Base-by-base conservation (phyloP, 2,113 vertebrate species). In the Calypte anna region DNA sequence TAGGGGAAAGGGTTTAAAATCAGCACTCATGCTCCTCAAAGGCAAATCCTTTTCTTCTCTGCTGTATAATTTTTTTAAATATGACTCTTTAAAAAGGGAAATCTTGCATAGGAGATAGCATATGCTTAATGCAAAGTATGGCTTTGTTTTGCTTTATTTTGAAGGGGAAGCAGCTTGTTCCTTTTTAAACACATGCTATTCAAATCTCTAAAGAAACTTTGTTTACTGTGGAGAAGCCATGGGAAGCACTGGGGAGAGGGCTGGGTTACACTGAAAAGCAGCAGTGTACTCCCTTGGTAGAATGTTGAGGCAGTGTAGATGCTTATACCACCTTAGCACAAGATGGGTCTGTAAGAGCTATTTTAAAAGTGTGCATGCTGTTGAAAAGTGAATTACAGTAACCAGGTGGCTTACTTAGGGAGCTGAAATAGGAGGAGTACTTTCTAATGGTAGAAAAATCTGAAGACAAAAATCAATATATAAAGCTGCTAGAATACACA, bases 321-420 rank as follows among this genome's bases (percentile, higher is more conserved):
- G 38, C 50, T 68, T 23, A 1, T 13, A 11, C 38, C 4, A 0
- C 0, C 1, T 11, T n/a, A 10, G 12, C 0, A 0, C 30, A 7
- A 7, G 14, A 20, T 6, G 4, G 28, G 23, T 51, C 4, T 23
- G 40, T 7, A 50, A 50, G 31, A 51, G 4, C 2, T 7, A 31
- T 74, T 59, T 38, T 28, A 36, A 30, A 55, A 28, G 28, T 3
- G 31, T 64, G 63, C 4, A 0, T 36, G 58, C 44, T 61, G 9
- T 22, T 33, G 21, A 9, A 17, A 44, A 27, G 31, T 14, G 68
- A 22, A 68, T 28, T 27, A 53, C 30, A 31, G 22, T 7, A 84
- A 51, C 3, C 48, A 44, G 27, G 28, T 2, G 33, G 43, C n/a
- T 20, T 3, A 9, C 10, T 75, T 19, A 38, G 58, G 51, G 18